A percentile compares a stretch with the other conserved stretches of the same genome.
These are phyloP conservation scores for Nycteola revayana DNA, from an alignment of 2,888 invertebrate species.

Conservation along the genomic window DNA sequence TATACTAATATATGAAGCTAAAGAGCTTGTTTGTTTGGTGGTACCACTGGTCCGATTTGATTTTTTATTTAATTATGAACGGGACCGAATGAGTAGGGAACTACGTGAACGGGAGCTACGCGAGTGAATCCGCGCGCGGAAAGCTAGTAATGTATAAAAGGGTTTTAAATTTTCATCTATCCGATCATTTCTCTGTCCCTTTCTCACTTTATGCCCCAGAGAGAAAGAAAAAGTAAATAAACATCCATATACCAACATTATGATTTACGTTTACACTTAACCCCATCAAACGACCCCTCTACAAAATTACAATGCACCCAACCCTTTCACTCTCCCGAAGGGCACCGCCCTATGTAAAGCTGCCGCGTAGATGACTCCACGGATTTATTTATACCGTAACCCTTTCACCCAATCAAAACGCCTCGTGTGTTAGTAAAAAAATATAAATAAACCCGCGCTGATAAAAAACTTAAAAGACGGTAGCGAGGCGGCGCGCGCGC, in stretches of 20 bases:
- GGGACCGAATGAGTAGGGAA: no score
- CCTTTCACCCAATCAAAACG: conserved; percentile 71
- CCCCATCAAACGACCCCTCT: conserved; percentile 53
- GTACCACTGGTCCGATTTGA: no score
- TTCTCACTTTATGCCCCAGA: no score
- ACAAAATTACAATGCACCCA: conserved; percentile 49
- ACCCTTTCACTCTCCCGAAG: conserved; percentile 62
- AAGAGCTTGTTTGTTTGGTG: no score
- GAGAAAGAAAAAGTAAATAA: conserved; percentile 10
- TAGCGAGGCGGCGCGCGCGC: conserved; percentile 58
- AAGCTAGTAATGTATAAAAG: no score
- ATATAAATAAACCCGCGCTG: conserved; percentile 44
- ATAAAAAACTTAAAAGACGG: conserved; percentile 73
- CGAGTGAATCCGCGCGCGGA: no score
- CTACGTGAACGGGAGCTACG: no score
- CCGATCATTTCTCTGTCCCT: no score
- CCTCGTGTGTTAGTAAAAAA: conserved; percentile 53
- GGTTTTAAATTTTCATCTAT: no score
- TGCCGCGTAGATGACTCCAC: conserved; percentile 35
- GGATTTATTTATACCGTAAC: conserved; percentile 71
- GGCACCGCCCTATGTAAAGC: conserved; percentile 53
- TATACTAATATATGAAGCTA: no score
- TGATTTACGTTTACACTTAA: conserved; percentile 43
- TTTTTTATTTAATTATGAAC: no score
- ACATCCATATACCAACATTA: conserved; percentile 21